These are phyloP conservation scores for Tenthredo notha DNA, from an alignment of 2,888 invertebrate genomes.

Conservation along the genomic window DNA sequence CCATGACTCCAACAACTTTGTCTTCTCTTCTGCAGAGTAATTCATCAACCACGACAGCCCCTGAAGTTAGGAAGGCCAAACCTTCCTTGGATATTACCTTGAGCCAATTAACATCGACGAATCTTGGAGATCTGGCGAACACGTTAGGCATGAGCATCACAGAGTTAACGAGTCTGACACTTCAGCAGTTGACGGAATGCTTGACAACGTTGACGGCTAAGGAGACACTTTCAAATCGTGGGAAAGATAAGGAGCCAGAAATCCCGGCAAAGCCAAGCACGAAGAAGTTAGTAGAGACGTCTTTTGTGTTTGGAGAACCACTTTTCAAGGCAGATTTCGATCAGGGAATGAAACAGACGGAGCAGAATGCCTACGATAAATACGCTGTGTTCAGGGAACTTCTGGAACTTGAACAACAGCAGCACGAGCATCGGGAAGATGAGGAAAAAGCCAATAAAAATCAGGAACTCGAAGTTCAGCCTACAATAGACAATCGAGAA, in stretches of 20 bases:
- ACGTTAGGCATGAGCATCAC: constrained; percentile 89
- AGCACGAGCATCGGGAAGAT: constrained; percentile 70
- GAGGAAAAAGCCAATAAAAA: constrained; percentile 66
- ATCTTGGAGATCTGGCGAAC: constrained; percentile 88
- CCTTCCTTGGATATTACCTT: constrained; percentile 87
- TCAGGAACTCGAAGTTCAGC: constrained; percentile 74
- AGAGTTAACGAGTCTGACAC: constrained; percentile 91
- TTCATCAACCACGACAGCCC: constrained; percentile 57
- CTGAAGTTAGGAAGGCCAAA: constrained; percentile 66
- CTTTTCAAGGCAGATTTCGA: constrained; percentile 86
- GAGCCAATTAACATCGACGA: constrained; percentile 90
- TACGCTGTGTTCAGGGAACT: constrained; percentile 93
- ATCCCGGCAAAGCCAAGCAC: constrained; percentile 80
- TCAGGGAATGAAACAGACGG: constrained; percentile 77
- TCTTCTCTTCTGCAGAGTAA: constrained; percentile 70
- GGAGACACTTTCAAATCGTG: constrained; percentile 71
- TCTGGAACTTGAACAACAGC: constrained; percentile 84
- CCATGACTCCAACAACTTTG: constrained; percentile 66
- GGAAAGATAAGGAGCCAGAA: constrained; percentile 56
- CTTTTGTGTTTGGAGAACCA: constrained; percentile 71
- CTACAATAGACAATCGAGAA: constrained; percentile 58
- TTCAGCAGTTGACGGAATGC: constrained; percentile 92
- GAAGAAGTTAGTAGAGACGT: constrained; percentile 78
- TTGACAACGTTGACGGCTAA: constrained; percentile 80
- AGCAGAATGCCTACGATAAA: constrained; percentile 85